Evolutionary conservation across 2,797 vertebrate species (phyloP).

Genomic region (Clarias fuscus): DNA sequence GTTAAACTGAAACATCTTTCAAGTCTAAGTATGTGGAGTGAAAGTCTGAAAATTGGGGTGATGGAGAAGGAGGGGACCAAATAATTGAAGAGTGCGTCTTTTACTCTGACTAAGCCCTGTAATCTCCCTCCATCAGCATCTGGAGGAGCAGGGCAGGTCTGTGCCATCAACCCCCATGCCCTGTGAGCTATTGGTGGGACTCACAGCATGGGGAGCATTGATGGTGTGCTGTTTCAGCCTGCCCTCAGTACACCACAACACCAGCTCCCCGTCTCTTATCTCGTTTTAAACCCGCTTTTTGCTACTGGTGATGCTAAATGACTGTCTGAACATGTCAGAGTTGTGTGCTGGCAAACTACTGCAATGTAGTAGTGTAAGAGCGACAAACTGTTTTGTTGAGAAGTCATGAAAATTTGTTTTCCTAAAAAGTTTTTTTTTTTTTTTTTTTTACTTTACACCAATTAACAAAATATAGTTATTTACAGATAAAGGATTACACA

Average conservation of each 20-base stretch:
- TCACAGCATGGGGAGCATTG: neutral
- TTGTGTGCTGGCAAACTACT: neutral
- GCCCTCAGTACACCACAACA: neutral
- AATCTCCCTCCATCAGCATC: neutral
- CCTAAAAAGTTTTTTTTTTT: no score
- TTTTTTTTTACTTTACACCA: neutral
- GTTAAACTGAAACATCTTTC: neutral
- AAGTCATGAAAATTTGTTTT: neutral
- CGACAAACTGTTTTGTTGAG: neutral
- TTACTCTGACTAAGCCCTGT: conserved; percentile 14
- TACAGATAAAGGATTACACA: neutral
- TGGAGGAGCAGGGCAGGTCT: conserved; percentile 15
- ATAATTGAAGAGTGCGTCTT: neutral
- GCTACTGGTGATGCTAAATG: conserved; percentile 24
- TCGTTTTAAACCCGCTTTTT: conserved; percentile 20
- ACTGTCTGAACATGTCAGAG: conserved; percentile 32
- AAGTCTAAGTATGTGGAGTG: neutral
- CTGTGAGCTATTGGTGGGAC: conserved; percentile 13
- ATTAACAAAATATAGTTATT: neutral
- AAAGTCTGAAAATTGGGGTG: neutral
- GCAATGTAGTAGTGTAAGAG: neutral
- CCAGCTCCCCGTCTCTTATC: conserved; percentile 21
- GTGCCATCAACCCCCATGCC: conserved; percentile 7
- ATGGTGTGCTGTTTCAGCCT: conserved; percentile 18
- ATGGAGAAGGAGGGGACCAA: neutral